Base-by-base conservation (phyloP, 2,888 invertebrate species). In the Ceratothoa steindachneri region DNA sequence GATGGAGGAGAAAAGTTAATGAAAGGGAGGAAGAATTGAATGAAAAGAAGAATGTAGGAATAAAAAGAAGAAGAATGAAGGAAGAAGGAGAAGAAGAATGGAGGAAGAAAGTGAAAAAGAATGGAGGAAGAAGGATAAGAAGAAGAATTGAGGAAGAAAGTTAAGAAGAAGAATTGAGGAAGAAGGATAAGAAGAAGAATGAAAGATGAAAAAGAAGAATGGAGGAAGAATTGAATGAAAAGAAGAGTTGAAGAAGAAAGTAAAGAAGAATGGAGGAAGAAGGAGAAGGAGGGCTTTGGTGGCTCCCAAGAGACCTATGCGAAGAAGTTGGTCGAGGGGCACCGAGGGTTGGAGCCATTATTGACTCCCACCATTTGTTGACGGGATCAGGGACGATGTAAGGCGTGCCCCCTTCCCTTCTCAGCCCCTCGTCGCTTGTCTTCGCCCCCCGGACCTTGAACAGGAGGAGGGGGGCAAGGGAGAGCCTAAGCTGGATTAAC, bases 271-370 rank as follows among this genome's bases (percentile, higher is more conserved):
- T 51, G 27, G 30, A 68, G 28, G 9, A 27, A 51, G 41, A 51
- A 31, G 68, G 51, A 51, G 41, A 51, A 31, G 68, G n/a, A n/a
- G 24, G 41, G 5, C 31, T 31, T 1, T 15, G 15, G 1, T 22
- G 22, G 24, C 41, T 24, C 30, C 24, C 24, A 31, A 41, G 68
- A 51, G 68, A n/a, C 31, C 22, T 9, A 51, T 30, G 68, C 15
- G 53, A 69, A 53, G 69, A 60, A 53, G 69, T 2, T 31, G 69
- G 9, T 27, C n/a, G n/a, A n/a, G n/a, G n/a, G n/a, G n/a, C n/a
- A n/a, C n/a, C 53, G 53, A 52, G 69, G 69, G 27, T 69, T 69
- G 19, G 52, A 53, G 67, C 52, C 52, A 41, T 69, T 24, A 60
- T 24, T 60, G 60, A 60, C 60, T 60, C 60, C 27, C 24, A 24